Base-by-base conservation (phyloP, 2,113 vertebrate species). In the Nannobrachium achirus region DNA sequence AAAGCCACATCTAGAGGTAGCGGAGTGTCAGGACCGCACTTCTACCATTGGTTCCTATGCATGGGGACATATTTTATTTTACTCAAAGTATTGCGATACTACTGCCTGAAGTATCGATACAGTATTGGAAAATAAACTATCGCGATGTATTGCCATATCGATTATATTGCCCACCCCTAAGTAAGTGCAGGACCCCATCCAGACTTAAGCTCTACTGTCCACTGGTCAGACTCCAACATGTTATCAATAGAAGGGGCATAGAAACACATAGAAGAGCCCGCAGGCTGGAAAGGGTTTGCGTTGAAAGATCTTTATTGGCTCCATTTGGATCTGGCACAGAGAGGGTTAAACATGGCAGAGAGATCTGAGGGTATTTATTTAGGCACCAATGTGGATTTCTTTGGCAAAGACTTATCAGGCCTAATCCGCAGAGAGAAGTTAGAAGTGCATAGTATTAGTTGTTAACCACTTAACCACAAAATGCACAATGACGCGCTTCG, bases 251-350 rank as follows among this genome's bases (percentile, higher is more conserved):
- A 49, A 13, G 60, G 10, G 11, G 19, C 16, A 15, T 51, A 25
- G 33, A 39, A 45, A 73, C 40, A 66, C 75, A 89, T 78, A 85
- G 74, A 90, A 89, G 61, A 89, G 89, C 67, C 85, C 80, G 82
- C 80, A 84, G 77, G 74, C 86, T 71, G 66, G 44, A 73, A 75
- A 60, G 78, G 62, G 60, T 88, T 86, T 79, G 60, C 83, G 81
- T 78, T 11, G 70, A 85, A 83, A 76, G 55, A 84, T 49, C 83
- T 92, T 91, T 90, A 92, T 89, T 91, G 83, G 78, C 85, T 89
- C 88, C 66, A 86, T 85, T 53, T 64, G 63, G 70, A 70, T 81
- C 69, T 85, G 85, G 83, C 81, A 90, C 81, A 81, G 56, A 82
- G 71, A 84, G 71, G 72, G 72, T 69, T 71, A 76, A 84, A 85